Conservation (phyloP, 2,797 vertebrate species). For the Streptopelia turtur region DNA sequence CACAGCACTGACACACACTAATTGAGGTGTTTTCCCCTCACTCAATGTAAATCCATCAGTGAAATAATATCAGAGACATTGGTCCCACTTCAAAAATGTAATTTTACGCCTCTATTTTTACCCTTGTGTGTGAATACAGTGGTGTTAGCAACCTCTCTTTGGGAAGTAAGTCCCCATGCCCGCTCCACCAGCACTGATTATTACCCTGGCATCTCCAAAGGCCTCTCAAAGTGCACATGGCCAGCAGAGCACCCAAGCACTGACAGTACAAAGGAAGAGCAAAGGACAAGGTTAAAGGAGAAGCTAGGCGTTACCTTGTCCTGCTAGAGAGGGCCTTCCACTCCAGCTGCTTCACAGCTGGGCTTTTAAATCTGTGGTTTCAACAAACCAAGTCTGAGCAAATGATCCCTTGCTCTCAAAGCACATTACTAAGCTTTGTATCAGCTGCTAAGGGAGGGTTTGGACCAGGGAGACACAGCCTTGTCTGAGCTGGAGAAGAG, state of each 20-base stretch:
- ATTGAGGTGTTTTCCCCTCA: background rate
- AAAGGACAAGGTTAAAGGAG: background rate
- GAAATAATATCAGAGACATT: background rate
- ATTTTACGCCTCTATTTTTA: background rate
- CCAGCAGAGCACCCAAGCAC: background rate
- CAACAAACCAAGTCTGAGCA: background rate
- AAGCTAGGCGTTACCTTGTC: background rate
- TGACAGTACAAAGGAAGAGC: background rate
- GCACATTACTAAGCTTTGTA: background rate
- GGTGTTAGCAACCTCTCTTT: background rate
- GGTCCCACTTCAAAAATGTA: background rate
- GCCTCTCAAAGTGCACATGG: background rate
- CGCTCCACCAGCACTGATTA: background rate
- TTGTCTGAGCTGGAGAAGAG: background rate
- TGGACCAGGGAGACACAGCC: background rate
- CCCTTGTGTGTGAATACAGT: background rate
- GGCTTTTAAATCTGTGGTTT: background rate
- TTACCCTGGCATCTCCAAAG: background rate
- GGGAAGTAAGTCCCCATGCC: background rate
- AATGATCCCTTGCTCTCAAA: background rate
- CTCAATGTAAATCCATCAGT: background rate
- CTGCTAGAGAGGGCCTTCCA: background rate
- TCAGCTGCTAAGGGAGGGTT: background rate
- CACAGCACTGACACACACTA: background rate
- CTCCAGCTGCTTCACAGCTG: background rate